A percentile compares a stretch with the other conserved stretches of the same genome.
These are phyloP conservation scores for Ophion ellenae DNA, from an alignment of 2,888 invertebrate species.

Conservation along the genomic window DNA sequence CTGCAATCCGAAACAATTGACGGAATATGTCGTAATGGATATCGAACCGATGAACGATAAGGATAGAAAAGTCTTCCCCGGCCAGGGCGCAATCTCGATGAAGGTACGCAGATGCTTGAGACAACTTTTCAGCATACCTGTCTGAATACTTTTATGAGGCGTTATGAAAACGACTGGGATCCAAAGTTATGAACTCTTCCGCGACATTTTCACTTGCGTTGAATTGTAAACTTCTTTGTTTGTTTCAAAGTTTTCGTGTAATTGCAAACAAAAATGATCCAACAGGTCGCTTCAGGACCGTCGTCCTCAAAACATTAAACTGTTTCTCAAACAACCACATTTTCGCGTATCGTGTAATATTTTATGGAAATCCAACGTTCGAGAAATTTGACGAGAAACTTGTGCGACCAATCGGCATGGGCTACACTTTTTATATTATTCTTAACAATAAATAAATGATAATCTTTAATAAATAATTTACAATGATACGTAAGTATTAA, in stretches of 20 bases:
- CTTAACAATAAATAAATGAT: too few species aligned
- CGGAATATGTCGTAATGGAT: constrained; percentile 97
- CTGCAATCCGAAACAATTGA: constrained; percentile 95
- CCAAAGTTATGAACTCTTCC: too few species aligned
- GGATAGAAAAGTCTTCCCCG: constrained; percentile 92
- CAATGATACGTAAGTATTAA: too few species aligned
- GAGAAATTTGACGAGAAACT: too few species aligned
- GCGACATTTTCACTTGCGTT: neutral
- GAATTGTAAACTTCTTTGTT: neutral
- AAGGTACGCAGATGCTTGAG: constrained; percentile 84
- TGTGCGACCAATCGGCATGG: too few species aligned
- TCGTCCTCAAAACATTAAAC: neutral
- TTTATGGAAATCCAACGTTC: too few species aligned
- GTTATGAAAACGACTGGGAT: neutral
- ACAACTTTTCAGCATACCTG: neutral
- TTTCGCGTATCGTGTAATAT: neutral
- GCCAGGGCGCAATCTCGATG: constrained; percentile 93
- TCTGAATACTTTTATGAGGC: neutral
- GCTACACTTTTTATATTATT: too few species aligned
- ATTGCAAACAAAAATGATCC: neutral
- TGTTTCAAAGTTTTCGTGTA: neutral
- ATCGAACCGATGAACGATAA: constrained; percentile 91
- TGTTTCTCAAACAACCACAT: too few species aligned
- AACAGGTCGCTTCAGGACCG: neutral
- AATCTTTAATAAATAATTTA: too few species aligned